Conservation (phyloP, 2,113 vertebrate species). For the Passer montanus region DNA sequence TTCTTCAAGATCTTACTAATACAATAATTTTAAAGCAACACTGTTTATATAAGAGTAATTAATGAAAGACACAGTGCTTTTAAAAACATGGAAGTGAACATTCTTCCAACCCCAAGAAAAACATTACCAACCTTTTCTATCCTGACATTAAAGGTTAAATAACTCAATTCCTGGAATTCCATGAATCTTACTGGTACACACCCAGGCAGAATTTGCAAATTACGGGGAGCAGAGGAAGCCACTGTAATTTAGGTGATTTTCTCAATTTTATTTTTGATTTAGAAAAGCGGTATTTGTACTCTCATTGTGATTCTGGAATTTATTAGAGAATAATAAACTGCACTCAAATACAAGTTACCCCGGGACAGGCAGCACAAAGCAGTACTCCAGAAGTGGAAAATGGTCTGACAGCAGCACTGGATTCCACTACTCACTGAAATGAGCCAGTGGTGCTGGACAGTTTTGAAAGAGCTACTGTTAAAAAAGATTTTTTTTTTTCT, state of each 20-base stretch:
- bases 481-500: background rate
- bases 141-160: conserved; percentile 34
- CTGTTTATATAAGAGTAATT: background rate
- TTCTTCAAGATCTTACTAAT: background rate
- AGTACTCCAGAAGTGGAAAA: background rate
- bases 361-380: background rate
- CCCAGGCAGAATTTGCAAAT: background rate
- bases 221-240: background rate
- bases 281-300: background rate
- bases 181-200: background rate
- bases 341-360: background rate
- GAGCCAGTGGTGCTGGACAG: background rate
- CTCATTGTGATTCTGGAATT: background rate
- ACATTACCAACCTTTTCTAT: background rate
- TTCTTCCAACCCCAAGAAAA: background rate
- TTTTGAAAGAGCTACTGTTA: background rate
- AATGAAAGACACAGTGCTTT: background rate
- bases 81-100: background rate
- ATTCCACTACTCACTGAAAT: background rate
- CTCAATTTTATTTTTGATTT: background rate
- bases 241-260: background rate
- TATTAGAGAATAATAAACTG: background rate
- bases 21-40: background rate
- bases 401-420: background rate
- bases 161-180: background rate